phyloP scores from a whole-genome alignment of 2,797 vertebrate genomes.

The Odontamblyopus rebecca region DNA sequence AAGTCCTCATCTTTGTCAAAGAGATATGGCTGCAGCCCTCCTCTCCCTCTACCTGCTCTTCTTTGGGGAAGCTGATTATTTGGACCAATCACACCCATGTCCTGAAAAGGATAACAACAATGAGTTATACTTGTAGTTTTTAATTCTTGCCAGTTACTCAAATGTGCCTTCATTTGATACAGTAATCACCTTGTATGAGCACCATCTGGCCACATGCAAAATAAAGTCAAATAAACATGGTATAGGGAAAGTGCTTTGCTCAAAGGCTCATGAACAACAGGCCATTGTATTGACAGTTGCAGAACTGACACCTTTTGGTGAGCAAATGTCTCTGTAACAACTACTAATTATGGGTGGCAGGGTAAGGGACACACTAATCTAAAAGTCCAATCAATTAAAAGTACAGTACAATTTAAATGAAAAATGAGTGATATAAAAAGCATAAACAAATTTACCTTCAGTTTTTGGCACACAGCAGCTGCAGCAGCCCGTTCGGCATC shows the following conservation, averaged over 20 bases:
- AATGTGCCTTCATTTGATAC: no score
- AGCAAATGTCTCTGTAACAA: not conserved
- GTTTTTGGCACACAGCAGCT: conserved; percentile 87
- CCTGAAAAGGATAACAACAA: conserved; percentile 63
- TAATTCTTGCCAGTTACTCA: not conserved
- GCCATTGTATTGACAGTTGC: no score
- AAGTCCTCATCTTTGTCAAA: conserved; percentile 69
- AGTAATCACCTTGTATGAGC: no score
- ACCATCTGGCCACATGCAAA: not conserved
- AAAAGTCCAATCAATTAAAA: no score
- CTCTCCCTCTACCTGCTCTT: conserved; percentile 55
- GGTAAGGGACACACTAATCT: not conserved
- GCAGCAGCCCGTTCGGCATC: conserved; percentile 90
- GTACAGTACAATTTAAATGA: not conserved
- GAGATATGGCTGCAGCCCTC: conserved; percentile 10
- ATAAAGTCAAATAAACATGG: not conserved
- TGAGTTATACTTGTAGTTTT: not conserved
- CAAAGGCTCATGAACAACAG: not conserved
- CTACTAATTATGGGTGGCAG: not conserved
- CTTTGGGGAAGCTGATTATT: conserved; percentile 79
- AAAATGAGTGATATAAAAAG: not conserved
- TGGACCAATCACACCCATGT: conserved; percentile 89
- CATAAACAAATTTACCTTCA: conserved; percentile 77
- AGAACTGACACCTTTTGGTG: not conserved
- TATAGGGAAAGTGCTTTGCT: not conserved